phyloP scores from a whole-genome alignment of 2,888 invertebrate genomes.

The Shargacucullia verbasci region DNA sequence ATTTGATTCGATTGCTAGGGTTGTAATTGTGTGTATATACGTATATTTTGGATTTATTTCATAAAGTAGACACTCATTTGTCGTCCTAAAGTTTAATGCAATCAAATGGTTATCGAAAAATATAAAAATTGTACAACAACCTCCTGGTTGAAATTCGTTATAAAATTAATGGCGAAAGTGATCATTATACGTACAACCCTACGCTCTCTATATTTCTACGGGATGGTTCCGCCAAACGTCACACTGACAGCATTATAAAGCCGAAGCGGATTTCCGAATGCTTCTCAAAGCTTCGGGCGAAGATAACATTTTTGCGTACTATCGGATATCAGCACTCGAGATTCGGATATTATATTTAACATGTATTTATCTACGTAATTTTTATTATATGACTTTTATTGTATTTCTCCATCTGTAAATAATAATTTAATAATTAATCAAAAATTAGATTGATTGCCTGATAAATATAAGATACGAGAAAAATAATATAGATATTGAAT shows the following conservation, averaged over 20 bases:
- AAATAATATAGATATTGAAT: too few relatives aligned
- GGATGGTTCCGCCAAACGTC: conserved; percentile 62
- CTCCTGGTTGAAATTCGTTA: not conserved
- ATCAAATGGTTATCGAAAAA: too few relatives aligned
- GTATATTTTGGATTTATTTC: too few relatives aligned
- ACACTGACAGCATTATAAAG: conserved; percentile 69
- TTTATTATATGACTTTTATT: not conserved
- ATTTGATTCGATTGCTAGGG: not conserved
- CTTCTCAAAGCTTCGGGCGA: conserved; percentile 61
- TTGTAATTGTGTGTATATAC: not conserved
- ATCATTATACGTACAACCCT: conserved; percentile 59
- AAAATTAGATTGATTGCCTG: conserved; percentile 5
- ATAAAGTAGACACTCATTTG: too few relatives aligned
- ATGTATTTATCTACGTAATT: too few relatives aligned
- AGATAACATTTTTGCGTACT: conserved; percentile 64
- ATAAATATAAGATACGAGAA: too few relatives aligned
- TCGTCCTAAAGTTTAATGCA: too few relatives aligned
- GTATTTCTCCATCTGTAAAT: too few relatives aligned
- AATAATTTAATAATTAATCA: not conserved
- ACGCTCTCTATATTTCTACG: conserved; percentile 58
- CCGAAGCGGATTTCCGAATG: conserved; percentile 75
- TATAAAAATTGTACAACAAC: too few relatives aligned
- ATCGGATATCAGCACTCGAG: conserved; percentile 42
- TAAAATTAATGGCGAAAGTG: not conserved
- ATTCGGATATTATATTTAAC: conserved; percentile 49